phyloP scores from a whole-genome alignment of 2,797 vertebrate species.

The Syndactyla subalaris region DNA sequence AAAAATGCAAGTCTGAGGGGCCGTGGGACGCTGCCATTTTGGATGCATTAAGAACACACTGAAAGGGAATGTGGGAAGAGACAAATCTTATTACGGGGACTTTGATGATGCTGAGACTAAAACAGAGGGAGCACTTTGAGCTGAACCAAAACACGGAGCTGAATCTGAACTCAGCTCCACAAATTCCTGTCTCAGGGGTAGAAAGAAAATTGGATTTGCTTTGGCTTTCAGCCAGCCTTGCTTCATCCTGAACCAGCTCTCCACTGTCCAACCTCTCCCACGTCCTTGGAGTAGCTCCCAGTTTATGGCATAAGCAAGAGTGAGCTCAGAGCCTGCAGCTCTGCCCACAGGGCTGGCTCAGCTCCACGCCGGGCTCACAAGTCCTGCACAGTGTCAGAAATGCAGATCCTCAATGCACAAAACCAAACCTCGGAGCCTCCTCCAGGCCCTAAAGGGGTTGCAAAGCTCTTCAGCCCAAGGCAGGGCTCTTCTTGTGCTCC shows the following conservation, averaged over 20 bases:
- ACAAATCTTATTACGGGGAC: conserved; percentile 15
- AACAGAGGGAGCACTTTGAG: neutral
- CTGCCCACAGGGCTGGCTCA: accelerated
- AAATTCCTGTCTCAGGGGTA: neutral
- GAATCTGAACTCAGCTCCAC: neutral
- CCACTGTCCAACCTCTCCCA: conserved; percentile 43
- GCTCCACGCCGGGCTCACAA: neutral
- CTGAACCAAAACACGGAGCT: neutral
- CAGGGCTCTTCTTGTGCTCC: neutral
- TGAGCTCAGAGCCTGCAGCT: conserved; percentile 44
- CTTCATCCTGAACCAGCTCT: conserved; percentile 5
- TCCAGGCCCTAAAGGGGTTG: neutral
- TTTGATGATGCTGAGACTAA: neutral
- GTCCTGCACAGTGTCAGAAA: neutral
- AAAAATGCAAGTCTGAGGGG: neutral
- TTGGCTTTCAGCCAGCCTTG: conserved; percentile 5
- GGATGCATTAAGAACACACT: neutral
- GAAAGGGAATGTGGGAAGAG: neutral
- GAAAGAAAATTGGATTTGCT: conserved; percentile 32
- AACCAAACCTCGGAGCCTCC: neutral
- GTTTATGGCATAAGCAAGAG: neutral
- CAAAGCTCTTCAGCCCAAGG: neutral
- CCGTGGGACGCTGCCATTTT: neutral
- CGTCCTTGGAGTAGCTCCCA: conserved; percentile 55
- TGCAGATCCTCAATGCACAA: neutral